Conservation (phyloP, 2,113 vertebrate species). For the Caloenas nicobarica region DNA sequence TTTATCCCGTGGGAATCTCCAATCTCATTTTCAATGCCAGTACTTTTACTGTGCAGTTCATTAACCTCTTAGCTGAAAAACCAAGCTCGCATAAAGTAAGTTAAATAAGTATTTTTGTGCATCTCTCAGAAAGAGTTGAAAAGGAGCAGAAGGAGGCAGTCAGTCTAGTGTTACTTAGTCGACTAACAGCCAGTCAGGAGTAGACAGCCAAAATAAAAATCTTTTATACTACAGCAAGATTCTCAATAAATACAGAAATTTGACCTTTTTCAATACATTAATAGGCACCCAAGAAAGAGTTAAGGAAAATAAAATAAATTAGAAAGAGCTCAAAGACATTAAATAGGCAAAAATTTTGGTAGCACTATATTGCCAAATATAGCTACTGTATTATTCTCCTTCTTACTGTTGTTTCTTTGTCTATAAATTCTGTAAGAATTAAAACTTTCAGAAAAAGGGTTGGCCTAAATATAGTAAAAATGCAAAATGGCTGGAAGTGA, state of each 20-base stretch:
- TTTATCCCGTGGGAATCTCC: neutral
- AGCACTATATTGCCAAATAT: neutral
- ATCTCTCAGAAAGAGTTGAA: neutral
- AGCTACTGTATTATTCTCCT: neutral
- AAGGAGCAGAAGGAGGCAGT: neutral
- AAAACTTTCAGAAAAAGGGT: neutral
- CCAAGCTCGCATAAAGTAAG: neutral
- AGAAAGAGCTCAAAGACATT: neutral
- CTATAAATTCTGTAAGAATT: neutral
- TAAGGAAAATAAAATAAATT: neutral
- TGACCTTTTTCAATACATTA: neutral
- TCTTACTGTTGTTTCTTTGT: neutral
- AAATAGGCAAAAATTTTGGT: neutral
- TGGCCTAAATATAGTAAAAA: conserved; percentile 11
- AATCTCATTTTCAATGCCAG: neutral
- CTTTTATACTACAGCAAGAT: neutral
- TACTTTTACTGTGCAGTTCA: neutral
- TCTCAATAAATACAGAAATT: neutral
- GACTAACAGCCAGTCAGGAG: neutral
- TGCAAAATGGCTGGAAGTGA: neutral
- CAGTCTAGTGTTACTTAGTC: neutral
- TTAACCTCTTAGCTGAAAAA: neutral
- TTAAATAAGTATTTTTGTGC: neutral
- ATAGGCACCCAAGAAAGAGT: neutral
- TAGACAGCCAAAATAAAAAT: neutral